Evolutionary conservation across 2,888 invertebrate species (phyloP), one percentile per base, ranked within the genome.

Genomic region (Coecobrya sp.): DNA sequence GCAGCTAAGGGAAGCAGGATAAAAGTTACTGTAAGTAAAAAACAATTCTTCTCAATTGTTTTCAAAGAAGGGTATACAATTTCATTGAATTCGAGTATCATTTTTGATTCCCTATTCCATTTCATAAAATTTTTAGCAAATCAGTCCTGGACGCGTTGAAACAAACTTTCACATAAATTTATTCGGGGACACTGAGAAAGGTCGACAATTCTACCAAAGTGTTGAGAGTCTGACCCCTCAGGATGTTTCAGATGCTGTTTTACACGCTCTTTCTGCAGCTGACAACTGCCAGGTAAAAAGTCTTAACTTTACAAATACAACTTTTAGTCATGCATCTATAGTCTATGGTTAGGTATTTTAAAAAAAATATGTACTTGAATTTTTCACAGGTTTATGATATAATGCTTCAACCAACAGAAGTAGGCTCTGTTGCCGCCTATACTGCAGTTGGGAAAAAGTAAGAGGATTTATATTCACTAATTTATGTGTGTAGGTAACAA

Each of bases 171-270:
- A 93, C 2, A 8, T 10, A 10, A 62, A 93, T 16, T 73, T 94
- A 5, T 93, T 93, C 55, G 93, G 92, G 5, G 93, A 84, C 55
- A 36, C 89, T 49, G 96, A 93, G 95, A 95, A 92, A 95, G 95
- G 94, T 94, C 4, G 94, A 13, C 95, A 95, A 55, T 95, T 95
- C 45, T 95, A 96, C 79, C 95, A 95, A 7, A 89, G 85, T 36
- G 95, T 96, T 93, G 96, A 96, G 62, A 95, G 95, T 86, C 96
- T 97, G 7, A 95, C 96, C 81, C 95, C 97, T 0, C 95, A 96
- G 76, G 97, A 97, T 95, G 96, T 97, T 7, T 97, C 97, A 0
- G 96, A 97, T 93, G 96, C 97, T 0, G 96, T 97, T 0, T 91
- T 96, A 16, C 97, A 97, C 95, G 96, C 96, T 0, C 95, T 97